Base-by-base conservation (phyloP, 1,140 invertebrate genomes). In the Danaus melanippus region DNA sequence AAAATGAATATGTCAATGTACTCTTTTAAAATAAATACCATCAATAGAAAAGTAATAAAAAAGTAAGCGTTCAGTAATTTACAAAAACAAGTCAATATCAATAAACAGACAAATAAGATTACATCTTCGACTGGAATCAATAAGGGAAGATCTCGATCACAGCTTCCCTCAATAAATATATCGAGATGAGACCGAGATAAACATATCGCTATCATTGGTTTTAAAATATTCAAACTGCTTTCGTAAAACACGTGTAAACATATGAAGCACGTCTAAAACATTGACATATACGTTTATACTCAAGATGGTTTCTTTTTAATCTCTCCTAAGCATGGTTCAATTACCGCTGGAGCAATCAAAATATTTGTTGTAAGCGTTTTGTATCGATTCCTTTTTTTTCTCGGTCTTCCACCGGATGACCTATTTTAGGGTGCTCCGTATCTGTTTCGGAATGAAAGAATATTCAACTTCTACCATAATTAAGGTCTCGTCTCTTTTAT, bases 131-230 rank as follows among this genome's bases (percentile, higher is more conserved):
- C 67, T 49, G 63, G 58, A 79, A 80, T 65, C 76, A 76, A 84
- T 80, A 82, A 72, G 69, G 63, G 73, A 69, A 69, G 64, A 74
- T 74, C 59, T 58, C 66, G 72, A 73, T 74, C 67, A 66, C 64
- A 71, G 69, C 69, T 71, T 79, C 71, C 69, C 64, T 66, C 74
- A 76, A 84, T 81, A 82, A 82, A 82, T 79, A 82, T 81, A 74
- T 82, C 72, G 73, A 77, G 73, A 82, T 77, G 76, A 84, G 70
- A 73, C 68, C 64, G 75, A 81, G 72, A 81, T 76, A 84, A 84
- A 82, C 71, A 82, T 75, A 79, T 73, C 74, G 67, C 60, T 68
- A 68, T 67, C 68, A 64, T 69, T 56, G 60, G 56, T 45, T 55
- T 58, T 63, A 56, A 56, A 56, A 50, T 56, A 55, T 43, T 55